Evolutionary conservation across 2,113 vertebrate genomes (phyloP).

Genomic region (Zapus hudsonius): DNA sequence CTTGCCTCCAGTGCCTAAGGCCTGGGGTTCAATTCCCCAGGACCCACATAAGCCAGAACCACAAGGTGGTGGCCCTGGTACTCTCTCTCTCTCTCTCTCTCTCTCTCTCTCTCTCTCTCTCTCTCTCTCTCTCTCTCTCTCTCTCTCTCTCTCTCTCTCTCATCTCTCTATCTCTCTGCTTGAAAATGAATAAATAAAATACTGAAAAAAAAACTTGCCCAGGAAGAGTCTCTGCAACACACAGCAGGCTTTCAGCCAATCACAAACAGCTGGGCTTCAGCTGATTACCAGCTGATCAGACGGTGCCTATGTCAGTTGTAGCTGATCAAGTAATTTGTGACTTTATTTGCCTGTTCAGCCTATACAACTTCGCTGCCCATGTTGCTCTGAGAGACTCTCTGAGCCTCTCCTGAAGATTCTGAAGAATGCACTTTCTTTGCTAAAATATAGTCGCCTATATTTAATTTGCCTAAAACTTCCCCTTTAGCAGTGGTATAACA

Average conservation of each 20-base stretch:
- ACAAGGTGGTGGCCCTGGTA: too few relatives aligned
- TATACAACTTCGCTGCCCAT: not conserved
- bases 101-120: too few relatives aligned
- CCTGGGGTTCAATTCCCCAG: too few relatives aligned
- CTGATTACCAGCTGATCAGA: not conserved
- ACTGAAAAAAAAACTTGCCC: too few relatives aligned
- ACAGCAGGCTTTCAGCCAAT: not conserved
- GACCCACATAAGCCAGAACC: too few relatives aligned
- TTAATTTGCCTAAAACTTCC: not conserved
- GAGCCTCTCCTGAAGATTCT: not conserved
- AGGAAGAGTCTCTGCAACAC: not conserved
- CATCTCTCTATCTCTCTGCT: too few relatives aligned
- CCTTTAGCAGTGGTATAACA: not conserved
- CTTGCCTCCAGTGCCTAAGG: too few relatives aligned
- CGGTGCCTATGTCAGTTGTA: not conserved
- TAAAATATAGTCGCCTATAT: not conserved
- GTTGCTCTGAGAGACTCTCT: not conserved
- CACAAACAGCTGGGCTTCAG: not conserved
- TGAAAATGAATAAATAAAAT: too few relatives aligned
- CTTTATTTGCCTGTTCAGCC: not conserved
- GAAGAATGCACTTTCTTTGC: not conserved
- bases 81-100: too few relatives aligned
- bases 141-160: too few relatives aligned
- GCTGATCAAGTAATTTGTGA: not conserved
- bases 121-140: too few relatives aligned